These are phyloP conservation scores for Hermetia illucens DNA, from an alignment of 1,140 invertebrate species.

Conservation along the genomic window DNA sequence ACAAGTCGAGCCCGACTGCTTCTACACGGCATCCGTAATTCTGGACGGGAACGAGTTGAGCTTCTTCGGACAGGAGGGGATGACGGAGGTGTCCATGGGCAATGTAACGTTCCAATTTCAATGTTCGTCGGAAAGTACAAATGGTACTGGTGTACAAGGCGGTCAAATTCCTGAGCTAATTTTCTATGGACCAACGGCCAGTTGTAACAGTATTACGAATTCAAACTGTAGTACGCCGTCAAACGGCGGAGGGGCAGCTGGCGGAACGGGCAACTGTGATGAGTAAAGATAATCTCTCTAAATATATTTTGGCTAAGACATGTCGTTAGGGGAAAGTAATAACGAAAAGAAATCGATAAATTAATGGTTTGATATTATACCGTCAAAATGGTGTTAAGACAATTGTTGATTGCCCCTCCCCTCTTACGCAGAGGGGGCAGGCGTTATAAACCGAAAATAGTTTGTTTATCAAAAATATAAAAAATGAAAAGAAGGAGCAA, in stretches of 20 bases:
- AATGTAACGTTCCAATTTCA: conserved; percentile 89
- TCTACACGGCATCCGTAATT: conserved; percentile 81
- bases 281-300: too few species aligned
- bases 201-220: conserved; percentile 22
- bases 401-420: too few species aligned
- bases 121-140: conserved; percentile 85
- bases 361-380: too few species aligned
- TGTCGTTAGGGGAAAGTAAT: too few species aligned
- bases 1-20: conserved; percentile 79
- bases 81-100: conserved; percentile 78
- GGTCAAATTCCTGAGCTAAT: conserved; percentile 89
- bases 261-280: conserved; percentile 1
- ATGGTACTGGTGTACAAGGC: conserved; percentile 86
- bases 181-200: conserved; percentile 67
- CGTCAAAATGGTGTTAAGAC: too few species aligned
- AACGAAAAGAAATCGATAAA: too few species aligned
- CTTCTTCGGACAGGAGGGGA: conserved; percentile 90
- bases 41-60: conserved; percentile 81
- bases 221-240: conserved; percentile 17
- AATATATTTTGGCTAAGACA: too few species aligned
- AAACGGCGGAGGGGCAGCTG: conserved; percentile 11
- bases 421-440: too few species aligned
- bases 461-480: too few species aligned
- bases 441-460: too few species aligned
- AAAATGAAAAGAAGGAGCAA: too few species aligned